These are phyloP conservation scores for Arion vulgaris DNA, from an alignment of 1,140 invertebrate species.

Conservation along the genomic window DNA sequence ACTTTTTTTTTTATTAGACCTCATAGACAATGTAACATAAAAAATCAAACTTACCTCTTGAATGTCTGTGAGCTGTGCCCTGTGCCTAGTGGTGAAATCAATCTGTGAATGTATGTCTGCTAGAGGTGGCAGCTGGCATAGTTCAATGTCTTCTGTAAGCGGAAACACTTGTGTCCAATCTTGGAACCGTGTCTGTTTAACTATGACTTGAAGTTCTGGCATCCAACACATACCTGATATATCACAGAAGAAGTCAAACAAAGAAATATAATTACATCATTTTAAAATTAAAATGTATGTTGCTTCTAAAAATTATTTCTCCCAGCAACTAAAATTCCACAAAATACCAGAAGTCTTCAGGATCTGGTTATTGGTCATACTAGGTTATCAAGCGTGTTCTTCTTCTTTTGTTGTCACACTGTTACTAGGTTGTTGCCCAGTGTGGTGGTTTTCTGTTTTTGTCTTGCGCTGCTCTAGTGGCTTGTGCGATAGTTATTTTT, in stretches of 20 bases:
- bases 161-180: slow-evolving; percentile 69
- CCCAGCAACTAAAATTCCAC: too few species aligned
- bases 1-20: too few species aligned
- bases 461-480: too few species aligned
- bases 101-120: slow-evolving; percentile 63
- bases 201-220: slow-evolving; percentile 55
- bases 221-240: slow-evolving; percentile 58
- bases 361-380: too few species aligned
- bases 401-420: too few species aligned
- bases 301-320: background rate
- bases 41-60: slow-evolving; percentile 58
- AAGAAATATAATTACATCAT: background rate
- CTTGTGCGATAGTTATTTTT: too few species aligned
- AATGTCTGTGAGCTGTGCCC: slow-evolving; percentile 55
- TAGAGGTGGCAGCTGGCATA: slow-evolving; percentile 69
- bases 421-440: too few species aligned
- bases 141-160: slow-evolving; percentile 70
- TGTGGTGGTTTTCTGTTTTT: too few species aligned
- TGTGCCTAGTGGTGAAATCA: slow-evolving; percentile 57
- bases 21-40: too few species aligned
- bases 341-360: too few species aligned
- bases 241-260: background rate
- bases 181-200: slow-evolving; percentile 29
- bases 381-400: too few species aligned
- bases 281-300: background rate